Base-by-base conservation (phyloP, 2,113 vertebrate genomes). In the Caloenas nicobarica region DNA sequence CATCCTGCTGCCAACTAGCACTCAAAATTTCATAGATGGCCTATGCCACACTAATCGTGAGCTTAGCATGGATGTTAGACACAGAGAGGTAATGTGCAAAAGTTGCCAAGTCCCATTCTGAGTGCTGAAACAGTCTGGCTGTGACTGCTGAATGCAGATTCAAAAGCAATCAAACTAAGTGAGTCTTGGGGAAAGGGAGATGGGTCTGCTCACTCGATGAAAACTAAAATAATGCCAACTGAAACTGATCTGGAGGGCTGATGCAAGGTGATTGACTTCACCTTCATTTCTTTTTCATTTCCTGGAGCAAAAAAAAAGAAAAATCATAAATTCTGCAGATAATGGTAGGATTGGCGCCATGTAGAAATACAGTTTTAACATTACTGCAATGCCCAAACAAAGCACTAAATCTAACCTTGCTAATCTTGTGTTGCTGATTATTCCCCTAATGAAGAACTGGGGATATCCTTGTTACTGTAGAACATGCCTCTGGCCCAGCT, bases 21-120 rank as follows among this genome's bases (percentile, higher is more conserved):
- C 57, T 96, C 94, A 73, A 80, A 91, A 73, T 96, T 96, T 92
- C 96, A 81, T 71, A 93, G 91, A 65, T 57, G 83, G 95, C 46
- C 88, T 91, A 61, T 81, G 91, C 93, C 33, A 89, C 53, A 72
- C 71, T 95, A 97, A 86, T 86, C 13, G 1, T 33, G 42, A 72
- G 93, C 86, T 97, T 95, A 89, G 70, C 79, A 76, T 1, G 40
- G 92, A 90, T 94, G 62, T 84, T 84, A 96, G 80, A 91, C 91
- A 92, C 77, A 72, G 57, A 88, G 81, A 91, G 57, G 82, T 77
- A 74, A 83, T 38, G 71, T 61, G 62, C 21, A 86, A 23, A 78
- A 72, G 33, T 58, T 92, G 85, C 92, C 92, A 96, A 93, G 64
- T 42, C 81, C 51, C 73, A 85, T 94, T 84, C 81, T 42, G 50